Conservation (phyloP, 2,113 vertebrate genomes). For the Pagrus major region DNA sequence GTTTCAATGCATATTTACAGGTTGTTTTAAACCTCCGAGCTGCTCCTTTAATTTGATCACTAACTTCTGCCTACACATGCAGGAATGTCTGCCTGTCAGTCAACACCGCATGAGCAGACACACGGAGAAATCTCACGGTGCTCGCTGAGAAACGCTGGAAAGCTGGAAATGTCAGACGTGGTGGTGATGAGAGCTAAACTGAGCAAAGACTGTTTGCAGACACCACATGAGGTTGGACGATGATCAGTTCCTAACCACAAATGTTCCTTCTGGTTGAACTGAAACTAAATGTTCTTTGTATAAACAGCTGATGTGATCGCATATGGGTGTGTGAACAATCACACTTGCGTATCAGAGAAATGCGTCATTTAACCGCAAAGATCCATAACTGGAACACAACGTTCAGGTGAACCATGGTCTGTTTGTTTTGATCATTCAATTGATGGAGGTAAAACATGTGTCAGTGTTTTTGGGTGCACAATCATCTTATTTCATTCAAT, state of each 20-base stretch:
- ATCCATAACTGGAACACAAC: conserved; percentile 4
- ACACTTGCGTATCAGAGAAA: background rate
- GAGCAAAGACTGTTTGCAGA: background rate
- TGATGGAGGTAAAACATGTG: background rate
- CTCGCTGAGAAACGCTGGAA: too few species aligned
- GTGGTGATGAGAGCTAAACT: background rate
- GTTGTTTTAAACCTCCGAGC: background rate
- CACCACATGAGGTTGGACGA: too few species aligned
- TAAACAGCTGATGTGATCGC: background rate
- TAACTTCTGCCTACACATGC: background rate
- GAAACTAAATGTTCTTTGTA: background rate
- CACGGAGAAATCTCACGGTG: background rate
- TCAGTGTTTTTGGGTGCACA: too few species aligned
- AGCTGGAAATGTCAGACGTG: too few species aligned
- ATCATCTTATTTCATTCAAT: background rate
- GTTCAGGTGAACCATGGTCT: background rate
- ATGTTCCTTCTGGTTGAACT: background rate
- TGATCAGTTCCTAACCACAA: fast-evolving
- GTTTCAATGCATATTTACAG: too few species aligned
- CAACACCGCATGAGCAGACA: background rate
- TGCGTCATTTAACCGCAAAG: conserved; percentile 42
- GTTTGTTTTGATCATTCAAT: background rate
- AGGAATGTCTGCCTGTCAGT: background rate
- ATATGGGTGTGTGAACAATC: background rate
- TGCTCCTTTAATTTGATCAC: background rate